Conservation (phyloP, 2,888 invertebrate genomes). For the Phyllotreta striolata region DNA sequence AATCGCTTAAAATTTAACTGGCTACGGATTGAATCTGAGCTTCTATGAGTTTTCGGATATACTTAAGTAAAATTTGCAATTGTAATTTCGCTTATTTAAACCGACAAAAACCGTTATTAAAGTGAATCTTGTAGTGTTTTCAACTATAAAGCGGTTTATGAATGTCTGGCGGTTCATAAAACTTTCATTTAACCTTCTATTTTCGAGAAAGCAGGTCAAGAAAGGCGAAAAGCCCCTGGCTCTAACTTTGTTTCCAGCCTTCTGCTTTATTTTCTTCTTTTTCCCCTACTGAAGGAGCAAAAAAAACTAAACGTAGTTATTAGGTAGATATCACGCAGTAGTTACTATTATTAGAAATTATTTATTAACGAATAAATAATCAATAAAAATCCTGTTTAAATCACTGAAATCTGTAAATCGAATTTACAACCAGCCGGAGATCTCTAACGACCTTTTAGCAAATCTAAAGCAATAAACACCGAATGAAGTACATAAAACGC, state of each 20-base stretch:
- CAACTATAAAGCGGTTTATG: slow-evolving; percentile 48
- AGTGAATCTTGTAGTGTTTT: slow-evolving; percentile 39
- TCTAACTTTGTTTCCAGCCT: slow-evolving; percentile 34
- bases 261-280: slow-evolving; percentile 26
- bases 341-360: not conserved
- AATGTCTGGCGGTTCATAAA: slow-evolving; percentile 45
- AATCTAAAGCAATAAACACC: too few species aligned
- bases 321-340: not conserved
- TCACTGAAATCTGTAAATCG: not conserved
- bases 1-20: too few species aligned
- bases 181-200: slow-evolving; percentile 46
- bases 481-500: too few species aligned
- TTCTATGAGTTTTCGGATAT: not conserved
- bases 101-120: slow-evolving; percentile 11
- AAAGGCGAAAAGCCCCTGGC: slow-evolving; percentile 37
- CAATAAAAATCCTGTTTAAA: not conserved
- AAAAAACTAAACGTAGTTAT: not conserved
- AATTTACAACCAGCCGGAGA: not conserved
- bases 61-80: not conserved
- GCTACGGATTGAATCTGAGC: too few species aligned
- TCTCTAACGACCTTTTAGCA: too few species aligned
- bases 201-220: slow-evolving; percentile 42
- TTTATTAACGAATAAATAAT: slow-evolving; percentile 1
- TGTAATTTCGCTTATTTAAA: not conserved
- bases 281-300: not conserved